phyloP scores from a whole-genome alignment of 1,140 invertebrate genomes.

The Cydia pomonella region DNA sequence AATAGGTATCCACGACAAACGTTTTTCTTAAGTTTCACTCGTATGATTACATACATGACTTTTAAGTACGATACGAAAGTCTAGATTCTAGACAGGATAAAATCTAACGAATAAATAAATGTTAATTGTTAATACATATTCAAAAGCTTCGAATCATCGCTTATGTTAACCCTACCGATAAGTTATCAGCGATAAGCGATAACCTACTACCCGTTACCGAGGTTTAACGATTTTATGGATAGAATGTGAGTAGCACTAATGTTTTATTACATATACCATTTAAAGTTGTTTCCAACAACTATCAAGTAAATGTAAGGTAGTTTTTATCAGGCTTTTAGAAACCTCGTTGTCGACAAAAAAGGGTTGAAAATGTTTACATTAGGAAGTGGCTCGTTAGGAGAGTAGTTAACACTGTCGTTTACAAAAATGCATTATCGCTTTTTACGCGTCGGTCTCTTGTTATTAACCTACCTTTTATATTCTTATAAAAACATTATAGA shows the following conservation, averaged over 20 bases:
- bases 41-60: slow-evolving; percentile 26
- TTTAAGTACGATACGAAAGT: neutral
- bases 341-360: slow-evolving; percentile 34
- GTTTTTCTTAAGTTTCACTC: slow-evolving; percentile 55
- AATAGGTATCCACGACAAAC: slow-evolving; percentile 44
- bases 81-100: neutral
- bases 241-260: neutral
- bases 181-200: no score
- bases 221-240: slow-evolving; percentile 1
- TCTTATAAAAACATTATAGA: neutral
- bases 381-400: slow-evolving; percentile 35
- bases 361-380: slow-evolving; percentile 39
- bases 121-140: neutral
- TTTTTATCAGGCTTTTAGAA: slow-evolving; percentile 26
- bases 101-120: neutral
- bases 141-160: neutral
- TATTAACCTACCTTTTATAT: no score
- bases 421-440: slow-evolving; percentile 2
- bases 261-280: slow-evolving; percentile 16
- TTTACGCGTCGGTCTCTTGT: neutral
- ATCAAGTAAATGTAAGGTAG: neutral
- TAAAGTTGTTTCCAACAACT: neutral
- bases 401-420: neutral
- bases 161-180: neutral
- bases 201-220: neutral